A percentile compares a stretch with the other conserved stretches of the same genome.
Conservation (phyloP, 2,113 vertebrate genomes). For the Cromileptes altivelis region DNA sequence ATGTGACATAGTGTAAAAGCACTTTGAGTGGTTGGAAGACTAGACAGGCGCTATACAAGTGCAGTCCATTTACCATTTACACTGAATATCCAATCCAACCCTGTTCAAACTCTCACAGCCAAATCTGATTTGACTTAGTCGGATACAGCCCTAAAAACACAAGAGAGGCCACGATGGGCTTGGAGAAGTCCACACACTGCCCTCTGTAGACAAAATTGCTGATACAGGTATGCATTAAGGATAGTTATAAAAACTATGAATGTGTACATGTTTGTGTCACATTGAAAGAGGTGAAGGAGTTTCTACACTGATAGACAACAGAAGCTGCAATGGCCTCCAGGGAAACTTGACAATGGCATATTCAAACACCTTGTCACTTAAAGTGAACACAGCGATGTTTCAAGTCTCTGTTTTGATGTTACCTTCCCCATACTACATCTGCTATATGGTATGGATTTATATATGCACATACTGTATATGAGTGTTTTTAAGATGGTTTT, state of each 20-base stretch:
- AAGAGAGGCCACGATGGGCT: background rate
- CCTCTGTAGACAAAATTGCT: background rate
- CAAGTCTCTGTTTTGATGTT: slow-evolving; percentile 63
- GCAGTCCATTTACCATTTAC: no score
- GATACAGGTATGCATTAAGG: background rate
- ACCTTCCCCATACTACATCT: slow-evolving; percentile 38
- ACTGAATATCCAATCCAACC: no score
- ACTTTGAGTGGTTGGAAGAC: no score
- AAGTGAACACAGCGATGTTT: slow-evolving; percentile 54
- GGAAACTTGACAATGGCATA: slow-evolving; percentile 50
- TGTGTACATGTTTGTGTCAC: slow-evolving; percentile 14
- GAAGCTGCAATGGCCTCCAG: slow-evolving; percentile 45
- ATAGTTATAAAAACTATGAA: background rate
- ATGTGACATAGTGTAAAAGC: no score
- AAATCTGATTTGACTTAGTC: no score
- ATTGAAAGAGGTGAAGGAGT: slow-evolving; percentile 42
- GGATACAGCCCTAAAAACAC: no score
- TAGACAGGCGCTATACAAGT: no score
- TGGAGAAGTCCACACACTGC: background rate
- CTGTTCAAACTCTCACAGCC: no score
- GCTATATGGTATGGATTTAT: slow-evolving; percentile 49
- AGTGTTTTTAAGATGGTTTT: slow-evolving; percentile 33
- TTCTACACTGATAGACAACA: slow-evolving; percentile 30
- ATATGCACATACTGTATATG: slow-evolving; percentile 52
- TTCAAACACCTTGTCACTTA: slow-evolving; percentile 46